Percentiles rank a stretch among this genome's conserved stretches.
Evolutionary conservation across 2,797 vertebrate genomes (phyloP).

Genomic region (Cygnus olor): DNA sequence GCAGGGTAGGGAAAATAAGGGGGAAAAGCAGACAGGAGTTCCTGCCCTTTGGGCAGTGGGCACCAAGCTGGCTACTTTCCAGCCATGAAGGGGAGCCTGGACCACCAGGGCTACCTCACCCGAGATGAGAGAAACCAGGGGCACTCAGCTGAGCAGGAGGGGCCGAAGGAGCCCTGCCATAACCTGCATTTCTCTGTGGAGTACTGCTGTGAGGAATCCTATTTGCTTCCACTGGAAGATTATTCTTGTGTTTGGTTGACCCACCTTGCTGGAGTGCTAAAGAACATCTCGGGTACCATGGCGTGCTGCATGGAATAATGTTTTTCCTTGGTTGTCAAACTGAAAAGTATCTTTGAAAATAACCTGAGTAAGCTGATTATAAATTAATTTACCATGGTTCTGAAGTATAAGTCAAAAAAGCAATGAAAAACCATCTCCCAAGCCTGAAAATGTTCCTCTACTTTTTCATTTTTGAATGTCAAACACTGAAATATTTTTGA

Average conservation of each 20-base stretch:
- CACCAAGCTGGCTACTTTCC: too few species aligned
- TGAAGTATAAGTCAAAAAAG: background rate
- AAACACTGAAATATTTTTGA: background rate
- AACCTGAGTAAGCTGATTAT: background rate
- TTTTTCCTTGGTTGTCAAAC: background rate
- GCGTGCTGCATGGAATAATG: background rate
- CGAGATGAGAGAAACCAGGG: too few species aligned
- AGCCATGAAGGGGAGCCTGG: background rate
- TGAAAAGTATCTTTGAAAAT: background rate
- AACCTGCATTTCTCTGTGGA: background rate
- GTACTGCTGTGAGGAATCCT: background rate
- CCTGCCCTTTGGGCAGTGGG: background rate
- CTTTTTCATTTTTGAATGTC: background rate
- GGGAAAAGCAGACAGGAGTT: background rate
- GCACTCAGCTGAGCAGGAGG: background rate
- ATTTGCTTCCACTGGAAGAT: background rate
- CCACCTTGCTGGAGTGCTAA: background rate
- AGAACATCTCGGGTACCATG: background rate
- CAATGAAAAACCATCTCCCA: background rate
- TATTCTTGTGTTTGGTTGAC: background rate
- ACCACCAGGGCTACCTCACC: too few species aligned
- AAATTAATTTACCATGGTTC: background rate
- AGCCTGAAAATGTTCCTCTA: background rate
- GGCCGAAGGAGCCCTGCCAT: background rate
- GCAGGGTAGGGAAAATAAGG: background rate